These are phyloP conservation scores for Ciconia boyciana DNA, from an alignment of 2,113 vertebrate species.

Conservation along the genomic window DNA sequence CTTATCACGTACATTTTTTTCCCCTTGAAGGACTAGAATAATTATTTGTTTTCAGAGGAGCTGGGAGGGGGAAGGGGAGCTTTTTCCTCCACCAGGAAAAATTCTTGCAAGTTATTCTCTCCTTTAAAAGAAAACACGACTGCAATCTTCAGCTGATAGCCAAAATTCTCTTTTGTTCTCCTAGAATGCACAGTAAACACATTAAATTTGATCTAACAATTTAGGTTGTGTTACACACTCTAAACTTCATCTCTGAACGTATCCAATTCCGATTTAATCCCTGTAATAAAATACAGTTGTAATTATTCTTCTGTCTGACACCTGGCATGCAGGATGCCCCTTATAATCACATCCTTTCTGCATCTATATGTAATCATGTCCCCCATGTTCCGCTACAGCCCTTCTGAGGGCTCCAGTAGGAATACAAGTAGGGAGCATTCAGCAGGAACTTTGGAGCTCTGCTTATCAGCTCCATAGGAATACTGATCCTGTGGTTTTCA, in stretches of 20 bases:
- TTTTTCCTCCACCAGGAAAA: not conserved
- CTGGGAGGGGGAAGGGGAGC: not conserved
- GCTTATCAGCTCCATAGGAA: conserved; percentile 56
- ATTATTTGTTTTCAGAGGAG: not conserved
- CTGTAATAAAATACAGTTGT: not conserved
- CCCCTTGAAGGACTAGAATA: not conserved
- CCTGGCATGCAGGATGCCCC: not conserved
- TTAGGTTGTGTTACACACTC: not conserved
- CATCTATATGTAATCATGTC: not conserved
- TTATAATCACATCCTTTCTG: conserved; percentile 5
- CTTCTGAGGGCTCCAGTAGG: not conserved
- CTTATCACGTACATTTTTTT: not conserved
- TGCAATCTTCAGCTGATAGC: not conserved
- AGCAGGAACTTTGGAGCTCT: conserved; percentile 25
- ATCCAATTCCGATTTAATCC: not conserved
- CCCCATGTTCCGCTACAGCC: not conserved
- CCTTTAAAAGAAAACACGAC: not conserved
- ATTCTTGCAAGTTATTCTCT: not conserved
- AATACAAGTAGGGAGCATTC: not conserved
- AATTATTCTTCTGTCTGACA: conserved; percentile 28
- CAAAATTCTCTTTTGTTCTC: conserved; percentile 8
- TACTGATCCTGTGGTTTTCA: conserved; percentile 55
- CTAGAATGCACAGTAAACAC: not conserved
- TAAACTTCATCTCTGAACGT: not conserved
- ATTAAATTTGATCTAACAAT: not conserved